Base-by-base conservation (phyloP, 2,888 invertebrate genomes). In the Caenorhabditis sulstoni region DNA sequence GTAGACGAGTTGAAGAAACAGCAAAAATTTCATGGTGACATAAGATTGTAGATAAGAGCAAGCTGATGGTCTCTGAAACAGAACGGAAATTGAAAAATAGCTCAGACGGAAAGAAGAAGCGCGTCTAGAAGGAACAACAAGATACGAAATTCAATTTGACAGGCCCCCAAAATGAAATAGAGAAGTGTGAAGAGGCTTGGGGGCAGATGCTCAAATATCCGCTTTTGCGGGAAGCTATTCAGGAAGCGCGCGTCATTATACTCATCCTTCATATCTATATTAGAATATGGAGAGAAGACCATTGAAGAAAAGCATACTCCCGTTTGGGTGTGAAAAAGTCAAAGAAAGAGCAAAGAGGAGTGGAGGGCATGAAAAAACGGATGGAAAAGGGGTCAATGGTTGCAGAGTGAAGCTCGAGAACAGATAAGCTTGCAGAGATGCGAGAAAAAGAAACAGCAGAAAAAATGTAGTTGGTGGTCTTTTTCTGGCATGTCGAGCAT, bases 121-220 rank as follows among this genome's bases (percentile, higher is more conserved):
- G 57, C 20, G 73, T 73, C 64, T 73, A 50, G 55, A 64, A 73
- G 58, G 73, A 73, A 73, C 75, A 61, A 66, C 66, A 64, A 64
- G 47, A 64, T 66, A 66, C 66, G 55, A 76, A 76, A 76, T 66
- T 76, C 62, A 67, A 76, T 67, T 67, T 67, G 58, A 73, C 73
- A 73, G 58, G 50, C 49, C 73, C 64, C 29, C 29, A 73, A 73
- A 73, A 64, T 73, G 73, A 73, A 73, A 73, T 64, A 73, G 73
- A 73, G 64, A 73, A 73, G 73, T 73, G 73, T 73, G 73, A 73
- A 73, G 73, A 73, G 76, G 41, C 57, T 62, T 29, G 57, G 68
- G 68, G 70, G 70, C 77, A 78, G 78, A 78, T 78, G 78, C 78
- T 66, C 78, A 78, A 78, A 78, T 78, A 78, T 78, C 78, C 78